Conservation (phyloP, 1,140 invertebrate species). For the Aricia agestis region DNA sequence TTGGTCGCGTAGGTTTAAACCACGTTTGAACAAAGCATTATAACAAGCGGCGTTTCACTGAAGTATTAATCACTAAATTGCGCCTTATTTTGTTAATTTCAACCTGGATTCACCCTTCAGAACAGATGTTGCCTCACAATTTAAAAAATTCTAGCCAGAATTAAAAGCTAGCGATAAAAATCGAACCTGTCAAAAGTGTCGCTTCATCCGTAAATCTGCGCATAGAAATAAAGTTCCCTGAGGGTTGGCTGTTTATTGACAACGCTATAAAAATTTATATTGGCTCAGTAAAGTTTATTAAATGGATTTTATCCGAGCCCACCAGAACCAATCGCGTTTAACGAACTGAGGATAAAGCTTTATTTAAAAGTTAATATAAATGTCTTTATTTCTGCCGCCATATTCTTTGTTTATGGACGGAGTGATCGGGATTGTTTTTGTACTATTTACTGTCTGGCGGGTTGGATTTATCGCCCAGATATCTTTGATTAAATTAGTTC, state of each 20-base stretch:
- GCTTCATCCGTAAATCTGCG: background rate
- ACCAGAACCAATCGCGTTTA: slow-evolving; percentile 8
- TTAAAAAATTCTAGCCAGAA: background rate
- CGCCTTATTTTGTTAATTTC: too few species aligned
- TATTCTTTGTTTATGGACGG: background rate
- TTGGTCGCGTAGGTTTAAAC: too few species aligned
- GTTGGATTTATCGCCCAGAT: too few species aligned
- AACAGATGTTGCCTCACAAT: background rate
- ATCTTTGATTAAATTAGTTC: background rate
- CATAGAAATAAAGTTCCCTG: slow-evolving; percentile 1
- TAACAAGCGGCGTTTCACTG: too few species aligned
- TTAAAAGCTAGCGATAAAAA: background rate
- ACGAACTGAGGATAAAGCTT: slow-evolving; percentile 5
- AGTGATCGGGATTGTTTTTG: background rate
- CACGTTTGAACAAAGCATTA: too few species aligned
- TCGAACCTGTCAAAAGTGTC: slow-evolving; percentile 2
- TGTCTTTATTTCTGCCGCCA: background rate
- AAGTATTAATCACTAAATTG: too few species aligned
- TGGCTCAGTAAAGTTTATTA: slow-evolving; percentile 5
- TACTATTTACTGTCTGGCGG: background rate
- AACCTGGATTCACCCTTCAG: too few species aligned
- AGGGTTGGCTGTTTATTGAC: slow-evolving; percentile 2
- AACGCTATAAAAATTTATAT: slow-evolving; percentile 3
- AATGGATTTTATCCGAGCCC: slow-evolving; percentile 8
- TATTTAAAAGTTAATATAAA: background rate